These are phyloP conservation scores for Cotesia vestalis DNA, from an alignment of 1,140 invertebrate genomes.

Conservation along the genomic window DNA sequence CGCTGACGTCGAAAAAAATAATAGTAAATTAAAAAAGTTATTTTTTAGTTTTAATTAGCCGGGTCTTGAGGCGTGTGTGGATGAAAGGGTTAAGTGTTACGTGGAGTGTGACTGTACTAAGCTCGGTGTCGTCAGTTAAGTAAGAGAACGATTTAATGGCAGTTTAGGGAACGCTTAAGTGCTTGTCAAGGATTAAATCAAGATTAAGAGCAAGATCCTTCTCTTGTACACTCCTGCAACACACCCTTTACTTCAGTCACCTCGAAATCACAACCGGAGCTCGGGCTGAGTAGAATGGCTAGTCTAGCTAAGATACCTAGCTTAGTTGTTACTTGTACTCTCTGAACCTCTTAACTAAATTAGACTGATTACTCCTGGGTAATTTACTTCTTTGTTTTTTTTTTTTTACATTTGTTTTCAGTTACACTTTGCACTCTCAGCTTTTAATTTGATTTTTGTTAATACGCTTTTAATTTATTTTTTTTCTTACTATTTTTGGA, in stretches of 20 bases:
- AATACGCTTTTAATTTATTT: not conserved
- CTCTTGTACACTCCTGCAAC: constrained; percentile 24
- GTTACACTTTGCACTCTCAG: not conserved
- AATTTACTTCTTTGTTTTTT: not conserved
- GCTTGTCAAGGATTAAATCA: constrained; percentile 67
- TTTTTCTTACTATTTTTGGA: too few relatives aligned
- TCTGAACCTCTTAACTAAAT: constrained; percentile 54
- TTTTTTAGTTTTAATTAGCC: too few relatives aligned
- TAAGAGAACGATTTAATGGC: constrained; percentile 55
- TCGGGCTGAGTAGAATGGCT: constrained; percentile 37
- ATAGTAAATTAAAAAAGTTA: too few relatives aligned
- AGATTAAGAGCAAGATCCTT: constrained; percentile 63
- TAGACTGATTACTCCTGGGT: constrained; percentile 45
- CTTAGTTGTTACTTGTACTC: constrained; percentile 32
- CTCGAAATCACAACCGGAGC: constrained; percentile 30
- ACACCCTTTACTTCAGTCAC: constrained; percentile 49
- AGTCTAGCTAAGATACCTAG: constrained; percentile 42
- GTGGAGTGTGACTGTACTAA: not conserved
- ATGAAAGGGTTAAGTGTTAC: constrained; percentile 23
- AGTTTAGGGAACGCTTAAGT: constrained; percentile 60
- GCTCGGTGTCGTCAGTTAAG: constrained; percentile 8
- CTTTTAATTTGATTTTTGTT: not conserved
- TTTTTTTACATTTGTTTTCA: not conserved
- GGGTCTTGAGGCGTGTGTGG: not conserved
- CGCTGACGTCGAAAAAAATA: too few relatives aligned